These are phyloP conservation scores for Morpho deidamia DNA, from an alignment of 2,888 invertebrate genomes.

Conservation along the genomic window DNA sequence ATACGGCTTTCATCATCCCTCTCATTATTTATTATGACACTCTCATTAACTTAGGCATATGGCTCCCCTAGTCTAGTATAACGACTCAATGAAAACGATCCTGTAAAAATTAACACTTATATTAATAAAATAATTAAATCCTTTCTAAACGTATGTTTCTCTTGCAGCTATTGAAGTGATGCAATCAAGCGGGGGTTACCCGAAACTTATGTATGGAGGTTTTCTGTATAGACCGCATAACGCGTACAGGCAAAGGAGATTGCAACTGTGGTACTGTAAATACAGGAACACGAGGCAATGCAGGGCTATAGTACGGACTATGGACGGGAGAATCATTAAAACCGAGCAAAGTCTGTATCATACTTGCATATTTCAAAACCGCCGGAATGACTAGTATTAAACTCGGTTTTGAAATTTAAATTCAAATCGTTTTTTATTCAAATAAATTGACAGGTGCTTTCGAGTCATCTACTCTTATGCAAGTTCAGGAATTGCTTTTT, in stretches of 20 bases:
- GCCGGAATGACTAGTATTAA: neutral
- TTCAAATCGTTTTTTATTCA: no score
- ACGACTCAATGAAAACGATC: no score
- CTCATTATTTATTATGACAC: no score
- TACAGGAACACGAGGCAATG: conserved; percentile 31
- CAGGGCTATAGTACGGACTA: conserved; percentile 29
- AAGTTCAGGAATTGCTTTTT: no score
- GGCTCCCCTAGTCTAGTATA: no score
- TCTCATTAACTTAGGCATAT: no score
- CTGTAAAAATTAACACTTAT: neutral
- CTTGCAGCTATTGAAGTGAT: conserved; percentile 25
- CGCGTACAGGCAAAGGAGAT: conserved; percentile 37
- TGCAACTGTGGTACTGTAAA: conserved; percentile 50
- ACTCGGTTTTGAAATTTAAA: neutral
- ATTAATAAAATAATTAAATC: neutral
- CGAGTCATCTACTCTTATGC: no score
- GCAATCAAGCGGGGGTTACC: conserved; percentile 33
- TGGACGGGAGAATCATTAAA: conserved; percentile 27
- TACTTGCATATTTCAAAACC: conserved; percentile 23
- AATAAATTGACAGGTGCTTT: no score
- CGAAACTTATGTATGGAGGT: conserved; percentile 42
- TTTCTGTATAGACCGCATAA: conserved; percentile 46
- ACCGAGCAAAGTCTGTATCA: conserved; percentile 16
- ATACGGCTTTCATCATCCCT: no score
- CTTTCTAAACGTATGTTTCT: conserved; percentile 4